Conservation (phyloP, 2,888 invertebrate species). For the Dromius quadrimaculatus region DNA sequence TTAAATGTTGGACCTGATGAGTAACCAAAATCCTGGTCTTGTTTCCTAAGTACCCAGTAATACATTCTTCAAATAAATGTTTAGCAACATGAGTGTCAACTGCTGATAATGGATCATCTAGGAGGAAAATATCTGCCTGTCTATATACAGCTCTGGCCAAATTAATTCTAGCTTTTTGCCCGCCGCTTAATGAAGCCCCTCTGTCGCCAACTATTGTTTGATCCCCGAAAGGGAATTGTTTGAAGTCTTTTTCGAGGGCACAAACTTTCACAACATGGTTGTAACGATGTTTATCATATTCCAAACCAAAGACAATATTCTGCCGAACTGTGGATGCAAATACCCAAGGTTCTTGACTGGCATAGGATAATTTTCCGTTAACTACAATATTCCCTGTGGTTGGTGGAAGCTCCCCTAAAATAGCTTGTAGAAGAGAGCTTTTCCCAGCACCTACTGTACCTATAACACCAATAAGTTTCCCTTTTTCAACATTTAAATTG, state of each 20-base stretch:
- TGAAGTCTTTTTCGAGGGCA: conserved; percentile 79
- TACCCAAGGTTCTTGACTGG: conserved; percentile 89
- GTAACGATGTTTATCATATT: conserved; percentile 73
- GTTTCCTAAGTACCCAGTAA: conserved; percentile 74
- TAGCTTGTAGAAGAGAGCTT: conserved; percentile 77
- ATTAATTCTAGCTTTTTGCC: conserved; percentile 83
- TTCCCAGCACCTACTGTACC: conserved; percentile 75
- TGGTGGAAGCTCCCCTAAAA: conserved; percentile 76
- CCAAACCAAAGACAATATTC: conserved; percentile 87
- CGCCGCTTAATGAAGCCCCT: conserved; percentile 84
- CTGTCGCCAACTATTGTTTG: conserved; percentile 84
- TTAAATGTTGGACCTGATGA: conserved; percentile 87
- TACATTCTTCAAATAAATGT: conserved; percentile 83
- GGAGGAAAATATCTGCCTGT: conserved; percentile 82
- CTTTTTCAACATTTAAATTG: conserved; percentile 59
- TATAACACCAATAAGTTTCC: conserved; percentile 68
- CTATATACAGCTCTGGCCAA: conserved; percentile 77
- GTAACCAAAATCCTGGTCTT: conserved; percentile 85
- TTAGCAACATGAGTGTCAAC: conserved; percentile 86
- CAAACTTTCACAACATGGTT: conserved; percentile 73
- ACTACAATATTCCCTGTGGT: conserved; percentile 73
- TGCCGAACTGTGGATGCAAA: conserved; percentile 82
- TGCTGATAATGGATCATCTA: conserved; percentile 90
- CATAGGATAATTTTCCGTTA: conserved; percentile 77
- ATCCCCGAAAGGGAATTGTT: conserved; percentile 78